These are phyloP conservation scores for Chelon auratus DNA, from an alignment of 2,797 vertebrate species.

Conservation along the genomic window DNA sequence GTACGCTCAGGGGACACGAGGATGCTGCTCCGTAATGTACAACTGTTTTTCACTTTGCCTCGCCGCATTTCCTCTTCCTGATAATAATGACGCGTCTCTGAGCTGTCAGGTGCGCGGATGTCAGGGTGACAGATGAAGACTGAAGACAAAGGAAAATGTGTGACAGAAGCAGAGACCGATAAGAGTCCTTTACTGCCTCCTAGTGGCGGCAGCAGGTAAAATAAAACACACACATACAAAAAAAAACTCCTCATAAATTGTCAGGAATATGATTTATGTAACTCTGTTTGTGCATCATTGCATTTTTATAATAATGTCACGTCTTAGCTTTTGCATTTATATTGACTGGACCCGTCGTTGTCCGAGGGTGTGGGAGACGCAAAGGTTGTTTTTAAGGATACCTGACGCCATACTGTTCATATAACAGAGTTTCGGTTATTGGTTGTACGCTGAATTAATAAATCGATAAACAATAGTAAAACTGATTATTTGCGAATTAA, in stretches of 20 bases:
- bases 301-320: slow-evolving; percentile 1
- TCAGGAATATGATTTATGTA: not conserved
- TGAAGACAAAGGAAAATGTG: not conserved
- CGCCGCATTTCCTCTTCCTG: slow-evolving; percentile 8
- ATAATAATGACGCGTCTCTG: slow-evolving; percentile 7
- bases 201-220: slow-evolving; percentile 67
- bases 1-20: too few relatives aligned
- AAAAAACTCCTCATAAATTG: not conserved
- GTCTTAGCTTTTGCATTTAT: not conserved
- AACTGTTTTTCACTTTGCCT: not conserved
- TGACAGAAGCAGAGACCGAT: not conserved
- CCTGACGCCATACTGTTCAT: too few relatives aligned
- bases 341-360: not conserved
- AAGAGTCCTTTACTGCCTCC: slow-evolving; percentile 76
- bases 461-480: too few relatives aligned
- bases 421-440: too few relatives aligned
- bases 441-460: too few relatives aligned
- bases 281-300: not conserved
- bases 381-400: too few relatives aligned
- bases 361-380: not conserved
- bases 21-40: too few relatives aligned
- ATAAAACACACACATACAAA: not conserved
- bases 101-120: not conserved
- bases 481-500: too few relatives aligned
- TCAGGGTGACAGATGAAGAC: slow-evolving; percentile 16